phyloP scores from a whole-genome alignment of 2,888 invertebrate species.

The Lissocephala sabroskyi region DNA sequence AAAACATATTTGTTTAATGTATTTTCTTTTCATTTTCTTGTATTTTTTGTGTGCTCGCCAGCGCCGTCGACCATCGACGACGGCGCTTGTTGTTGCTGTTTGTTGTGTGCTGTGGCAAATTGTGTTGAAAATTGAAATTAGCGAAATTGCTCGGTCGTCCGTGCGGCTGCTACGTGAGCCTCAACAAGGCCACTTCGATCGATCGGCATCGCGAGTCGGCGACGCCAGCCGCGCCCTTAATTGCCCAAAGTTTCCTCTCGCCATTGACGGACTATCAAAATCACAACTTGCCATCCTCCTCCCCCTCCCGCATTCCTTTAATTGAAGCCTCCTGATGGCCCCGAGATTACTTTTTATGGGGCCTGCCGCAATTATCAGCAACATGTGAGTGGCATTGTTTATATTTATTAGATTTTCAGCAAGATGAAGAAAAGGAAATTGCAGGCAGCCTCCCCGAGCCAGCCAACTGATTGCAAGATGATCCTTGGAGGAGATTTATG shows the following conservation, averaged over 20 bases:
- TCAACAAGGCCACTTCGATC: neutral
- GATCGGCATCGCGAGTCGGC: too few species aligned
- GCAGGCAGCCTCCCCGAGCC: too few species aligned
- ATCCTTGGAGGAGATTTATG: conserved; percentile 52
- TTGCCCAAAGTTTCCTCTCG: too few species aligned
- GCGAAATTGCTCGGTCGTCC: conserved; percentile 25
- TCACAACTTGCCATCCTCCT: conserved; percentile 13
- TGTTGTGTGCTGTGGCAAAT: conserved; percentile 28
- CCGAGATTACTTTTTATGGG: conserved; percentile 4
- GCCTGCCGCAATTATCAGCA: conserved; percentile 44
- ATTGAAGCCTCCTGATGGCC: neutral
- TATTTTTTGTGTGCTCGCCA: conserved; percentile 1
- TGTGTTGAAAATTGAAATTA: conserved; percentile 60
- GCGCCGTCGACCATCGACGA: too few species aligned
- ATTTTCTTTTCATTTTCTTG: conserved; percentile 23
- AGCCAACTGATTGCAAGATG: conserved; percentile 37
- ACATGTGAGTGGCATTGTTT: conserved; percentile 40
- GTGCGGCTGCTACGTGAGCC: conserved; percentile 1
- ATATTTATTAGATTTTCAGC: conserved; percentile 51
- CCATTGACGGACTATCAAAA: conserved; percentile 21
- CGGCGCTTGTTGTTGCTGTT: too few species aligned
- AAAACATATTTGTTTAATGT: conserved; percentile 13
- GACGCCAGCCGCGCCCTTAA: too few species aligned
- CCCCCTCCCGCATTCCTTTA: neutral
- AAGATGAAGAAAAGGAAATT: conserved; percentile 40